A percentile compares a stretch with the other conserved stretches of the same genome.
Conservation (phyloP, 2,888 invertebrate species). For the Heliconius ismenius region DNA sequence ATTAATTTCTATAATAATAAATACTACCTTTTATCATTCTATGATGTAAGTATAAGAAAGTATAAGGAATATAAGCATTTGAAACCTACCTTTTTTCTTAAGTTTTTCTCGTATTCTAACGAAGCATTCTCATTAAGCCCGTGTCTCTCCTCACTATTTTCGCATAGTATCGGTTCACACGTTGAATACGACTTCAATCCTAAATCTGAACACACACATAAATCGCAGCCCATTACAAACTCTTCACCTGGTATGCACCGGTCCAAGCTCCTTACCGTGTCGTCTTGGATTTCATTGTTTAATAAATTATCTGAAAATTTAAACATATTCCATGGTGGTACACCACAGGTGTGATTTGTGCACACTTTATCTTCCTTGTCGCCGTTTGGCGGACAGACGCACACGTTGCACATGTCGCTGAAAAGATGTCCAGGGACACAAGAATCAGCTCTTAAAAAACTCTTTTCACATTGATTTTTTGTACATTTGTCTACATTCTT, state of each 20-base stretch:
- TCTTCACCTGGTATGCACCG: slow-evolving; percentile 73
- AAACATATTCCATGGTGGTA: slow-evolving; percentile 62
- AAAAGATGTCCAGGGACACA: slow-evolving; percentile 68
- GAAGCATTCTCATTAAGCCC: not conserved
- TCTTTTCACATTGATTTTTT: slow-evolving; percentile 67
- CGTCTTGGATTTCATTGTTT: slow-evolving; percentile 50
- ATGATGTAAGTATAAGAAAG: too few relatives aligned
- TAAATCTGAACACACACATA: slow-evolving; percentile 72
- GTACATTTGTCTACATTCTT: slow-evolving; percentile 75
- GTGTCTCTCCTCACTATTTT: slow-evolving; percentile 43
- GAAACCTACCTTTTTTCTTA: not conserved
- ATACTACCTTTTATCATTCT: too few relatives aligned
- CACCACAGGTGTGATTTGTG: slow-evolving; percentile 63
- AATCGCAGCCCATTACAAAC: slow-evolving; percentile 66
- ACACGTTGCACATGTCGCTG: slow-evolving; percentile 71
- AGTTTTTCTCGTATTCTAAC: not conserved
- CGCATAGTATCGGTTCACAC: slow-evolving; percentile 59
- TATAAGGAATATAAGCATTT: too few relatives aligned
- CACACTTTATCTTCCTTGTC: slow-evolving; percentile 63
- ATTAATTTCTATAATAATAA: too few relatives aligned
- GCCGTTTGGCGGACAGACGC: slow-evolving; percentile 71
- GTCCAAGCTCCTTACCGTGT: slow-evolving; percentile 57
- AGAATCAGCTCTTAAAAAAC: slow-evolving; percentile 58
- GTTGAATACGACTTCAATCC: slow-evolving; percentile 66
- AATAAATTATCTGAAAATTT: slow-evolving; percentile 58